phyloP scores from a whole-genome alignment of 2,113 vertebrate species.

The Oxygymnocypris stewartii region DNA sequence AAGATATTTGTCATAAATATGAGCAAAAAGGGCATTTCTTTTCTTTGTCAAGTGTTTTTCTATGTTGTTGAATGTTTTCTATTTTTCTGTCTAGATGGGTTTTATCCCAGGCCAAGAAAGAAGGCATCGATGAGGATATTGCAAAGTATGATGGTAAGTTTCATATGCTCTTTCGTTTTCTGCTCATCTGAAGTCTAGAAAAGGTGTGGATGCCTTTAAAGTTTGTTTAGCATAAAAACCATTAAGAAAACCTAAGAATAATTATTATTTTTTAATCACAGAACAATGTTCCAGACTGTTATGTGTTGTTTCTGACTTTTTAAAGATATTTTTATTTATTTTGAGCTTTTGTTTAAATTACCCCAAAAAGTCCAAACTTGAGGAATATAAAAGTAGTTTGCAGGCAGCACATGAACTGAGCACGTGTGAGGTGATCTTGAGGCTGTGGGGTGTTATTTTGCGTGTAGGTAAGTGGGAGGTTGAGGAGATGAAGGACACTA shows the following conservation, averaged over 20 bases:
- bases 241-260: background rate
- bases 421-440: background rate
- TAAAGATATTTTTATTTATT: background rate
- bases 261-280: background rate
- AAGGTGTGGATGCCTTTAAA: background rate
- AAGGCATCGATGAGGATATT: conserved; percentile 93
- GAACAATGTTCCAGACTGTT: background rate
- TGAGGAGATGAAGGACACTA: conserved; percentile 92
- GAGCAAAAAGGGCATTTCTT: background rate
- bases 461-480: conserved; percentile 92
- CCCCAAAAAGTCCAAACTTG: background rate
- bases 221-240: background rate
- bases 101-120: conserved; percentile 94
- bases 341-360: background rate
- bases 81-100: conserved; percentile 82
- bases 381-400: background rate
- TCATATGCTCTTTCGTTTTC: background rate
- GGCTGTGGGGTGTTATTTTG: background rate
- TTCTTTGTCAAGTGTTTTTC: background rate
- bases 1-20: background rate
- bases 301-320: background rate
- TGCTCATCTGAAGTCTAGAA: background rate
- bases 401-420: background rate
- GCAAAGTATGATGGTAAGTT: conserved; percentile 95
- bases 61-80: background rate